Conservation (phyloP, 1,140 invertebrate genomes). For the Caerostris darwini region DNA sequence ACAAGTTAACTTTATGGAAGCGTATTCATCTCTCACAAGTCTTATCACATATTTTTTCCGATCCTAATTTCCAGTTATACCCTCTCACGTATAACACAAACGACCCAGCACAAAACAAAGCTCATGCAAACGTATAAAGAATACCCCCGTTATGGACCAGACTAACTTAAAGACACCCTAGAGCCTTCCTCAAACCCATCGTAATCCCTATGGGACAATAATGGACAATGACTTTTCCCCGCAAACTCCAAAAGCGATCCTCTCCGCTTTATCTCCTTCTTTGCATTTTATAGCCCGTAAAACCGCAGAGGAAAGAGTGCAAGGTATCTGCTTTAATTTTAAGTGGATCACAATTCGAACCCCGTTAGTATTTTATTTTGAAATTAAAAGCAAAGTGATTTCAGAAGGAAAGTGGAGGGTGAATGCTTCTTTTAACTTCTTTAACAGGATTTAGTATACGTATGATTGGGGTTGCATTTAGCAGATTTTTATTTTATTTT, state of each 20-base stretch:
- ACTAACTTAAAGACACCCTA: constrained; percentile 19
- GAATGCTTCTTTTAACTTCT: too few species aligned
- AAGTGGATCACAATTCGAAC: not conserved
- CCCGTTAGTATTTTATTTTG: not conserved
- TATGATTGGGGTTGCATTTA: too few species aligned
- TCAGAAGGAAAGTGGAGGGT: too few species aligned
- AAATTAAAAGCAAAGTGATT: not conserved
- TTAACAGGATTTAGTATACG: too few species aligned
- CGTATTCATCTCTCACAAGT: not conserved
- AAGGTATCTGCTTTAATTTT: constrained; percentile 9
- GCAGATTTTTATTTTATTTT: too few species aligned
- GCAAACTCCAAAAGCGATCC: not conserved
- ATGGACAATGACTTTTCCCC: constrained; percentile 34
- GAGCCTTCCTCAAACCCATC: not conserved
- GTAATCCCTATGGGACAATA: not conserved
- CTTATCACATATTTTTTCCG: not conserved
- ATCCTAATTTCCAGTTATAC: not conserved
- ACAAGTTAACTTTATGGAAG: not conserved
- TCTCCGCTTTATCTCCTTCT: constrained; percentile 2
- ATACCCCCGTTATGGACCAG: constrained; percentile 6
- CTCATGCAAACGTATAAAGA: constrained; percentile 15
- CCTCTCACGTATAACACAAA: not conserved
- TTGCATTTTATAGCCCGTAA: constrained; percentile 37
- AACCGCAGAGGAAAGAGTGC: not conserved
- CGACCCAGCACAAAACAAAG: not conserved